Base-by-base conservation (phyloP, 2,888 invertebrate genomes). In the Spicauda simplicius region DNA sequence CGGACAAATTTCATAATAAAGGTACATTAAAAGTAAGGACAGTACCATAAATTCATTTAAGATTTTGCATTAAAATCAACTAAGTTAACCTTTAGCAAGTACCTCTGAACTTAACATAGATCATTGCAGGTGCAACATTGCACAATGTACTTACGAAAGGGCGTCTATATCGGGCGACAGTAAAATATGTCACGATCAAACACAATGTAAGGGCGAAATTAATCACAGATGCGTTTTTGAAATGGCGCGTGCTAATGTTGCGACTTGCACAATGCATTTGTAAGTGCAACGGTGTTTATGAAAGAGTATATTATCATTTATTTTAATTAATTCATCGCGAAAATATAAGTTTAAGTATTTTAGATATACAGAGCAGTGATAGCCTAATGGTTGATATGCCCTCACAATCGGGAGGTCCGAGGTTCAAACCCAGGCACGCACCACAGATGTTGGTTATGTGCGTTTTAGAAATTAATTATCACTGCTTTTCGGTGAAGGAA, bases 181-280 rank as follows among this genome's bases (percentile, higher is more conserved):
- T 50, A 18, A 59, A 65, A 65, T 59, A 64, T 64, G 58, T 58
- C 64, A 64, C 58, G 64, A 64, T 53, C 64, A 64, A 53, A 64
- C 64, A 64, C 57, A 64, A 58, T 41, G 57, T 64, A 53, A 64
- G 52, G 57, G 57, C 58, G 52, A 58, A 64, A 64, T 58, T 64
- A 58, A 58, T 64, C 58, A 64, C 25, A 52, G 64, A 64, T 30
- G 63, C 48, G 64, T 64, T 64, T 50, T 61, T 52, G 60, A 16
- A 55, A 55, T 18, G 19, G n/a, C 14, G 33, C 52, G 52, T 25
- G 50, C n/a, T 50, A 14, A 60, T 50, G 60, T 53, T 60, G 50
- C 48, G 0, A 10, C 50, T 50, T 11, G 50, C 52, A 25, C 20
- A 45, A 37, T 50, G 57, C 41, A 41, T 41, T 18, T 45, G 45